Percentiles rank a stretch among this genome's conserved stretches.
phyloP scores from a whole-genome alignment of 2,888 invertebrate genomes.

The Argyresthia albistria region DNA sequence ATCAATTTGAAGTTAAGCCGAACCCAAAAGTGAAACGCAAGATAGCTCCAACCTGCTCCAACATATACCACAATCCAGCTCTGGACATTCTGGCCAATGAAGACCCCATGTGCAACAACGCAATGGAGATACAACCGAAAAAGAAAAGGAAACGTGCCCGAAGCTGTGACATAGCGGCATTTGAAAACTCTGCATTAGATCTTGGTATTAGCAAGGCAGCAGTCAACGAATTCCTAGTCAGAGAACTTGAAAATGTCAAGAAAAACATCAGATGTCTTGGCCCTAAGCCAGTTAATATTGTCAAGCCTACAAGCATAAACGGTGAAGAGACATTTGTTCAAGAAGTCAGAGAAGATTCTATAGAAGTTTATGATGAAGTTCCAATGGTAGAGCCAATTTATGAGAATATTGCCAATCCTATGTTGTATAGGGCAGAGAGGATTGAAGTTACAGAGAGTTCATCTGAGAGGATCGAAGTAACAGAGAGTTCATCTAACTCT shows the following conservation, averaged over 20 bases:
- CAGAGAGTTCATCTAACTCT: too few species aligned
- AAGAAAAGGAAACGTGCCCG: constrained; percentile 53
- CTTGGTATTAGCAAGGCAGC: constrained; percentile 44
- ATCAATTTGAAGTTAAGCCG: constrained; percentile 57
- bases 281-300: not conserved
- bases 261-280: constrained; percentile 14
- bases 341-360: not conserved
- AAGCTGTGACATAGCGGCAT: constrained; percentile 45
- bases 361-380: too few species aligned
- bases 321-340: not conserved
- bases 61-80: constrained; percentile 58
- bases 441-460: too few species aligned
- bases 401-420: too few species aligned
- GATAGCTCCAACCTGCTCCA: constrained; percentile 38
- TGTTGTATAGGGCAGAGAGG: too few species aligned
- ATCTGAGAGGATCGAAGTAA: too few species aligned
- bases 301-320: too few species aligned
- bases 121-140: constrained; percentile 56
- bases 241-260: constrained; percentile 55
- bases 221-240: constrained; percentile 44
- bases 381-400: too few species aligned
- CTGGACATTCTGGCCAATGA: constrained; percentile 58
- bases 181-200: constrained; percentile 59
- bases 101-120: constrained; percentile 62
- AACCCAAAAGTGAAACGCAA: constrained; percentile 48